A percentile compares a stretch with the other conserved stretches of the same genome.
Conservation (phyloP, 2,113 vertebrate genomes). For the Piliocolobus tephrosceles region DNA sequence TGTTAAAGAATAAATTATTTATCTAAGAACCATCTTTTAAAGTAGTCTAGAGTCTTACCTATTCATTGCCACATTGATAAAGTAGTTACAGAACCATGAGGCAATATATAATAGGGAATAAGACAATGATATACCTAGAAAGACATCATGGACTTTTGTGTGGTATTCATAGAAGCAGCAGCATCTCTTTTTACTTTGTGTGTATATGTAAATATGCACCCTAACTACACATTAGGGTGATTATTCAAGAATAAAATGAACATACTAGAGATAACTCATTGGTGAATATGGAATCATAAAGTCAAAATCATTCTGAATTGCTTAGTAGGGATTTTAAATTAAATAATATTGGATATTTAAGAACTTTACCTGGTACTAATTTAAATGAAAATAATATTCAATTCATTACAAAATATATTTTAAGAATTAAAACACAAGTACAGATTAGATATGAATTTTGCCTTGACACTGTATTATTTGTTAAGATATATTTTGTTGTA, state of each 20-base stretch:
- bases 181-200: neutral
- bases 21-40: conserved; percentile 18
- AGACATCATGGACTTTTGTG: neutral
- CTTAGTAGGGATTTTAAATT: conserved; percentile 19
- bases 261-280: neutral
- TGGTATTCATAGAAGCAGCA: neutral
- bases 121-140: neutral
- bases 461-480: neutral
- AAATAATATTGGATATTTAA: neutral
- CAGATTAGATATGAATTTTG: neutral
- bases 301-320: neutral
- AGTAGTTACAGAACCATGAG: neutral
- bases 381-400: conserved; percentile 1
- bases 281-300: neutral
- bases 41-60: neutral
- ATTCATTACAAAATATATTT: neutral
- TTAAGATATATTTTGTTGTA: neutral
- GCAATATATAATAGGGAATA: neutral
- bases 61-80: neutral
- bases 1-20: conserved; percentile 25
- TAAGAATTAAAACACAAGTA: neutral
- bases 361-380: neutral
- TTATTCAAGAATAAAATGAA: neutral
- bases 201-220: neutral
- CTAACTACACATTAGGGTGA: neutral